Evolutionary conservation across 2,797 vertebrate species (phyloP), one percentile per base, ranked within the genome.

Genomic region (Diplodus sargus): DNA sequence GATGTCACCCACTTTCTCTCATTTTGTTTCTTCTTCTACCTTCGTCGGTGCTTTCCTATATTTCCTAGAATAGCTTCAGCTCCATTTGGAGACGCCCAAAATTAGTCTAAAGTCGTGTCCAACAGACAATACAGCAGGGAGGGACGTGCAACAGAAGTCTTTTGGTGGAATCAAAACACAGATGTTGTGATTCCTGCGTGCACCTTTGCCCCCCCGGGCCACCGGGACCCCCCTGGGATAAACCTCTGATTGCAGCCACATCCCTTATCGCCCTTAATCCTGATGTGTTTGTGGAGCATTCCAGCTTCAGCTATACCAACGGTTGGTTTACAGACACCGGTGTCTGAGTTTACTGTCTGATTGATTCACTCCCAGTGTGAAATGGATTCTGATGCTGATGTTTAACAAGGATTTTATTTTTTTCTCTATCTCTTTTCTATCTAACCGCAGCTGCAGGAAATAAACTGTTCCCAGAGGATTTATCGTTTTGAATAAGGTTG

Each of bases 211-310:
- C 11, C 5, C 25, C 25, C 25, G 25, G 6, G 25, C 5, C 45
- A 51, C 15, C 4, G 9, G 16, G 45, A 47, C 28, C 43, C 43
- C 22, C 4, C 13, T 4, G 14, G 20, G n/a, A 72, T 39, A 22
- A 52, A 52, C 17, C 48, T 18, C 20, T 28, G 16, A 61, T 43
- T 16, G 30, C 58, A 25, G 49, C 9, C 49, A 16, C 34, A 62
- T 62, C 34, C 57, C 57, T 28, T 45, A n/a, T 53, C 53, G 48
- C 10, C 34, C 70, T 62, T 63, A 54, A 53, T 62, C 49, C 49
- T 18, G 12, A 2, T 13, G 39, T 34, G 51, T 14, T 30, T 23
- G 20, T 13, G 30, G 47, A 42, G 28, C 48, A 10, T 10, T n/a
- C 17, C 17, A 20, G 57, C 15, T 7, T 48, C 15, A 5, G 15